Evolutionary conservation across 92 coral and sea anemone species (phyloP).

Genomic region (Parazoanthus darwini): DNA sequence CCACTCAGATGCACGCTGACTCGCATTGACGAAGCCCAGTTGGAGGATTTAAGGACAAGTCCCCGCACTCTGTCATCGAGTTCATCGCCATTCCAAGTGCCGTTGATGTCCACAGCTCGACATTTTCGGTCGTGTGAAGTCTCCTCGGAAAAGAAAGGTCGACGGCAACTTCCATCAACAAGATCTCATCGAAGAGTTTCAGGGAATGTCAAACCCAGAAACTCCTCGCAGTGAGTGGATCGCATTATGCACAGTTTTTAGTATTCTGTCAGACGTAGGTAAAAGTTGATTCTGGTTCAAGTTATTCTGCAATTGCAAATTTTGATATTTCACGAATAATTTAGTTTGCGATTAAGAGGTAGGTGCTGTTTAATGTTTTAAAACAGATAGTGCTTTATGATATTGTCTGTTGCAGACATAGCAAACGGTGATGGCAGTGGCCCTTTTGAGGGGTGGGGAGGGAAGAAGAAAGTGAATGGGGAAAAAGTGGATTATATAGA

Average conservation of each 20-base stretch:
- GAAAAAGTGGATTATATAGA: too few species aligned
- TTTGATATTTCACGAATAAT: background rate
- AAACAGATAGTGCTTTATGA: background rate
- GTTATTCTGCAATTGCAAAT: background rate
- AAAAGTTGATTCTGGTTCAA: too few species aligned
- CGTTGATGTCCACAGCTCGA: background rate
- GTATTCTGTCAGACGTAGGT: background rate
- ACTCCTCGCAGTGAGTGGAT: background rate
- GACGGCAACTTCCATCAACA: conserved; percentile 1
- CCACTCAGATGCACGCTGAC: background rate
- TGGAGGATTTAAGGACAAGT: background rate
- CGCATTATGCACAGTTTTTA: background rate
- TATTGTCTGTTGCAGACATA: background rate
- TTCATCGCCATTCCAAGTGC: background rate
- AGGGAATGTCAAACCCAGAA: conserved; percentile 1
- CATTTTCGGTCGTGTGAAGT: background rate
- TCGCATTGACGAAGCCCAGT: background rate
- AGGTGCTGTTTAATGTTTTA: too few species aligned
- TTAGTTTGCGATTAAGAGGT: background rate
- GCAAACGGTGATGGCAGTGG: background rate
- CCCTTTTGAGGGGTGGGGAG: background rate
- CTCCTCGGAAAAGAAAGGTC: background rate
- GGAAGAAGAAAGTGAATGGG: too few species aligned
- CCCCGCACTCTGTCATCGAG: background rate
- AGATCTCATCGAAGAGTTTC: background rate